Conservation (phyloP, 1,140 invertebrate genomes). For the Drosophila pseudoobscura region DNA sequence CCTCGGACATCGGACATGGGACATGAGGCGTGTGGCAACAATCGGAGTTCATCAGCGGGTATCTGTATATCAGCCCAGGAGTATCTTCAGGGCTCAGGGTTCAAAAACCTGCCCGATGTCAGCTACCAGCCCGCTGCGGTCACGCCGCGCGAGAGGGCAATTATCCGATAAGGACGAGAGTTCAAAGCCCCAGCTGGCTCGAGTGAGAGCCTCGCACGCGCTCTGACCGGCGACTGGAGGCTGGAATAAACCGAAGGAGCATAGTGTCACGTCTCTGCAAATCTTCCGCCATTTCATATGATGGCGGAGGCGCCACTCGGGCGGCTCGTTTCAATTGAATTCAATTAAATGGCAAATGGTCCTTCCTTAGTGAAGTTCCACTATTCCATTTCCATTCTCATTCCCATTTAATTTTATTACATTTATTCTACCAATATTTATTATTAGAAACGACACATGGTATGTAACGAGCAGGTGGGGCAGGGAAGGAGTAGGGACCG, state of each 20-base stretch:
- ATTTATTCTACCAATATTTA: conserved; percentile 30
- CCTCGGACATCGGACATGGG: too few species aligned
- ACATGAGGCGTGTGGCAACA: conserved; percentile 2
- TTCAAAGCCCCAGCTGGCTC: background rate
- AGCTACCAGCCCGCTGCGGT: background rate
- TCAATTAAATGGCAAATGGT: conserved; percentile 13
- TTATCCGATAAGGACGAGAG: background rate
- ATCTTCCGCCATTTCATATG: too few species aligned
- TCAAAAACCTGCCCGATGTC: too few species aligned
- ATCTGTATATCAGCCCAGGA: background rate
- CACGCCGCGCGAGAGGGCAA: background rate
- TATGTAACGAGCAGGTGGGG: background rate
- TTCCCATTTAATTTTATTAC: conserved; percentile 19
- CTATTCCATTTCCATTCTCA: conserved; percentile 25
- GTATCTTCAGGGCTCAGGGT: too few species aligned
- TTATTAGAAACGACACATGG: conserved; percentile 6
- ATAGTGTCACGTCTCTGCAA: too few species aligned
- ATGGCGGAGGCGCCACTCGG: background rate
- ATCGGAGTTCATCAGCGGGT: conserved; percentile 34
- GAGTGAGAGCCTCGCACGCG: too few species aligned
- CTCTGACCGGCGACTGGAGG: too few species aligned
- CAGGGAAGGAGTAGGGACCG: background rate
- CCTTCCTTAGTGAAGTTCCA: conserved; percentile 1
- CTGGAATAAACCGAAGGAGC: too few species aligned
- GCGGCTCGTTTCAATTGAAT: conserved; percentile 20